These are phyloP conservation scores for Epizoanthus rinbou DNA, from an alignment of 92 coral and sea anemone genomes.

Conservation along the genomic window DNA sequence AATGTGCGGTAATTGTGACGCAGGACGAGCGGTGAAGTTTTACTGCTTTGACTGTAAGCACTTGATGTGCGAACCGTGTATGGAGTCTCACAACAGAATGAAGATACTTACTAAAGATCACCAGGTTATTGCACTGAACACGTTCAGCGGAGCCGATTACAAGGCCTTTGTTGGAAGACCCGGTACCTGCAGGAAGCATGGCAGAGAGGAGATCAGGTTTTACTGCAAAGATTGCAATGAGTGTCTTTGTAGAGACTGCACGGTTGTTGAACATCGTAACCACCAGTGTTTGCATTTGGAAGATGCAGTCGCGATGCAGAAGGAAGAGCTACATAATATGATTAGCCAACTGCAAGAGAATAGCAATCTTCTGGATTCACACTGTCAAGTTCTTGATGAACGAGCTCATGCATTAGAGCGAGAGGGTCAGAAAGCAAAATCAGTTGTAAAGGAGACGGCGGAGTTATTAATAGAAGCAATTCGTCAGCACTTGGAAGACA, in stretches of 20 bases:
- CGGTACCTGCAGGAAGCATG: neutral
- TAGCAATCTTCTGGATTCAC: slow-evolving; percentile 29
- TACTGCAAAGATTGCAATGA: neutral
- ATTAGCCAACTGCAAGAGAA: slow-evolving; percentile 15
- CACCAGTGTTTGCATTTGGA: slow-evolving; percentile 3
- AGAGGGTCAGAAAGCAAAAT: slow-evolving; percentile 16
- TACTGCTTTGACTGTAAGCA: neutral
- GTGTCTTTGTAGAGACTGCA: no score
- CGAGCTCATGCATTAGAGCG: neutral
- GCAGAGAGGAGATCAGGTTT: neutral
- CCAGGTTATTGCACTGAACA: neutral
- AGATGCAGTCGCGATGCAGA: slow-evolving; percentile 1
- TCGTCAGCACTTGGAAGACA: neutral
- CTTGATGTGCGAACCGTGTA: neutral
- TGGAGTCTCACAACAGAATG: neutral
- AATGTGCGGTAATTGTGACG: neutral
- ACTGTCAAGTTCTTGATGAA: slow-evolving; percentile 4
- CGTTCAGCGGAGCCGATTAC: neutral
- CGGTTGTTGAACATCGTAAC: slow-evolving; percentile 5
- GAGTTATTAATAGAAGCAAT: neutral
- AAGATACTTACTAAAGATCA: neutral
- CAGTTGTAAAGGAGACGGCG: neutral
- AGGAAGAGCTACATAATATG: neutral
- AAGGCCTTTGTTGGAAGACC: neutral
- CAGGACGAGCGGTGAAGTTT: neutral